Evolutionary conservation across 1,140 invertebrate species (phyloP), one percentile per base, ranked within the genome.

Genomic region (Drosophila orena): DNA sequence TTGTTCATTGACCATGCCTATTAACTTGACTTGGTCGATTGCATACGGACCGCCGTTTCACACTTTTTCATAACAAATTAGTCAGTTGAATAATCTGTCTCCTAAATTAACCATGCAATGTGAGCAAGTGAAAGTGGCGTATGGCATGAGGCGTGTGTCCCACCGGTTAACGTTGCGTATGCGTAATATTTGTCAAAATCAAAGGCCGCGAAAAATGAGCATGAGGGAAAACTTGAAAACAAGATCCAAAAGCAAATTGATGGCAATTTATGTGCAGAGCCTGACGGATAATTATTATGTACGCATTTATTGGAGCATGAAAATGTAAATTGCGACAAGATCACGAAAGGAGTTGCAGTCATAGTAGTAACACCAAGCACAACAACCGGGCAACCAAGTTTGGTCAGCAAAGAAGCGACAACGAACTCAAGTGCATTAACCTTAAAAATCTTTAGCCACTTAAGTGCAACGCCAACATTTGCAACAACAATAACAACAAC

Each of bases 361-460:
- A 20, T 37, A 42, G 14, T 14, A 40, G 24, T 34, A 47, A n/a
- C 24, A 20, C 11, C 11, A 46, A 17, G 30, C 30, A 46, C 46
- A 38, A 15, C 53, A 24, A 44, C 38, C 30, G 27, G 57, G 20
- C 50, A 50, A 49, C 76, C 81, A 61, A 69, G 83, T 83, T 86
- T 86, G 81, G 81, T 79, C 79, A 74, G 81, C 79, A 88, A 88
- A 86, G 81, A 86, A 86, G 81, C 81, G 81, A 76, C 84, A 86
- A 86, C 79, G 83, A 86, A 86, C 83, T 86, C 83, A 76, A 88
- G 83, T 88, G 83, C 83, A 86, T 86, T 86, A 79, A 86, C 83
- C 83, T 88, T 88, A 88, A 61, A 80, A 86, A 88, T 88, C 83
- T 83, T 80, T 70, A 76, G 72, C 72, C 62, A 83, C 80, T 81